Evolutionary conservation across 2,113 vertebrate genomes (phyloP), one percentile per base, ranked within the genome.

Genomic region (Emberiza fucata): DNA sequence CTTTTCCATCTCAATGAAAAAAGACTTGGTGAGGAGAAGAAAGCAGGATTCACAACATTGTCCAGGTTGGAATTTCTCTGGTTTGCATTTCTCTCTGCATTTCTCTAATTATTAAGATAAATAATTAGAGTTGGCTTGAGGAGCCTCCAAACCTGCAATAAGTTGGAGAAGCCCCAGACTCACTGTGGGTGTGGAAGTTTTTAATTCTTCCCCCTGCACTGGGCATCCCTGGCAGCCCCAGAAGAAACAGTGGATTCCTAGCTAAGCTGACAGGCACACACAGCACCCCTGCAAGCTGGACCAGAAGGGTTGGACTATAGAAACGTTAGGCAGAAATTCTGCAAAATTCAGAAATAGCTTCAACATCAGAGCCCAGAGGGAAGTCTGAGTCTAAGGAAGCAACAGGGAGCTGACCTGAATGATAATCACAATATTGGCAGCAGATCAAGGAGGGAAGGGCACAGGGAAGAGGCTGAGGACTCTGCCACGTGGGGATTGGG

Each of bases 361-460:
- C 75, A 85, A 9, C 53, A 76, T 21, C 25, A 51, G 64, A 40
- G 83, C 50, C 45, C n/a, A 53, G 84, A 57, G 50, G 64, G 59
- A 92, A 80, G 83, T 25, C 11, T 28, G 35, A 66, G 70, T 63
- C 37, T 61, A 22, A 75, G 35, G 12, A 47, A 91, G 57, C 17
- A 79, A 35, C 14, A 39, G n/a, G 12, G 48, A 86, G 39, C 45
- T 94, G 87, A 93, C 22, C 54, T 69, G 77, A 69, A 84, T 61
- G 19, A 53, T 61, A 84, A 89, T 37, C n/a, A 37, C 2, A 1
- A 18, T 11, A 23, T 1, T 53, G 60, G 45, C 31, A 28, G 39
- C 56, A 85, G 70, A 84, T 66, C 81, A 70, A 50, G 87, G 28
- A 84, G 20, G 42, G 56, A 75, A 71, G 33, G 2, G 2, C 48